Percentiles rank a stretch among this genome's conserved stretches.
Conservation (phyloP, 2,113 vertebrate species). For the Lota lota region DNA sequence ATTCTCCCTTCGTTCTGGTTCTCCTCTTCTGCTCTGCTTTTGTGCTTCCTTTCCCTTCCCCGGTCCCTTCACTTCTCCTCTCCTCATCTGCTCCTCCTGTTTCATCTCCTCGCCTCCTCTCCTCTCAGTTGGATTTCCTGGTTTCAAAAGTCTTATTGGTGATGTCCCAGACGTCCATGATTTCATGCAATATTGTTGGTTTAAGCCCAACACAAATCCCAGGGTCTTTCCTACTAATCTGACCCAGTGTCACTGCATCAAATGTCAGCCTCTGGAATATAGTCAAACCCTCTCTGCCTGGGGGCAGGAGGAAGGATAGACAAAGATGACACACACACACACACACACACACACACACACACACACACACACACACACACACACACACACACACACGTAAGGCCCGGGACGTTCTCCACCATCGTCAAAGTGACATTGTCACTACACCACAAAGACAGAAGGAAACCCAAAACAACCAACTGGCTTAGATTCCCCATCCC, state of each 20-base stretch:
- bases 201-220: no score
- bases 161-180: no score
- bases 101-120: background rate
- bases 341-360: no score
- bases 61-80: no score
- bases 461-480: no score
- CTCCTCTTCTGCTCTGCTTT: background rate
- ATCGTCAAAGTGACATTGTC: background rate
- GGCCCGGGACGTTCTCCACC: no score
- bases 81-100: background rate
- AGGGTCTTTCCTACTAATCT: background rate
- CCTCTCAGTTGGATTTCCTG: conserved; percentile 8
- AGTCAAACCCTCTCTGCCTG: background rate
- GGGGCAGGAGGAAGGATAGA: background rate
- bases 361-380: no score
- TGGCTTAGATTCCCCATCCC: no score
- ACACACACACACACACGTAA: no score
- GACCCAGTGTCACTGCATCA: background rate
- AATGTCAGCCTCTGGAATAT: background rate
- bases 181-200: no score
- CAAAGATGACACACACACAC: background rate
- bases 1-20: conserved; percentile 4
- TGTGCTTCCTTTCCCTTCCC: background rate
- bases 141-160: no score
- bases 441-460: no score